Percentiles rank a stretch among this genome's conserved stretches.
Conservation (phyloP, 2,113 vertebrate species). For the Gymnobelideus leadbeateri region DNA sequence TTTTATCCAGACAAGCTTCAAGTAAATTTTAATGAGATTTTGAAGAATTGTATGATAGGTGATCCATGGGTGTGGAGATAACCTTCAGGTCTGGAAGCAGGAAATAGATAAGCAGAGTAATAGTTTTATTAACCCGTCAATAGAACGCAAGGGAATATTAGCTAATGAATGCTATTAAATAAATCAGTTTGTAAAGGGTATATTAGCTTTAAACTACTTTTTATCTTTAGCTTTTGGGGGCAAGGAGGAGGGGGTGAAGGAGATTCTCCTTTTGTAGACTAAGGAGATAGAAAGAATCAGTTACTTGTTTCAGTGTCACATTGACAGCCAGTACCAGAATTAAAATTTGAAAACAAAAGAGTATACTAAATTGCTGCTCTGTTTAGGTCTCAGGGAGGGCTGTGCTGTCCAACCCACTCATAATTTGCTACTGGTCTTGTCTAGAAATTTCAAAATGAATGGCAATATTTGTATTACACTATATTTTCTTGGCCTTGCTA, state of each 20-base stretch:
- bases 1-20: background rate
- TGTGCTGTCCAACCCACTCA: background rate
- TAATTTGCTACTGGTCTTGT: background rate
- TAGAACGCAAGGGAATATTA: background rate
- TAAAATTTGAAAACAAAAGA: constrained; percentile 34
- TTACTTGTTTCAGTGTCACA: background rate
- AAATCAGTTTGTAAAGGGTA: background rate
- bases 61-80: background rate
- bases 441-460: background rate
- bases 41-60: background rate
- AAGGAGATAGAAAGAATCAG: background rate
- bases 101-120: background rate
- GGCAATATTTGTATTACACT: background rate
- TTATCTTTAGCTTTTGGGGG: constrained; percentile 10
- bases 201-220: background rate
- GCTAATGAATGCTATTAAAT: background rate
- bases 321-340: background rate
- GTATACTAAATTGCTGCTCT: background rate
- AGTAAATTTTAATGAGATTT: background rate
- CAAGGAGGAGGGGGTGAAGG: background rate
- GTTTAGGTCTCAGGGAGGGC: background rate
- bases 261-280: constrained; percentile 37
- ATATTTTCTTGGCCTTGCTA: background rate
- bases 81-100: background rate
- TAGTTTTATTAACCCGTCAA: background rate